Percentiles rank a stretch among this genome's conserved stretches.
phyloP scores from a whole-genome alignment of 2,888 invertebrate species.

The Diarsia rubi region DNA sequence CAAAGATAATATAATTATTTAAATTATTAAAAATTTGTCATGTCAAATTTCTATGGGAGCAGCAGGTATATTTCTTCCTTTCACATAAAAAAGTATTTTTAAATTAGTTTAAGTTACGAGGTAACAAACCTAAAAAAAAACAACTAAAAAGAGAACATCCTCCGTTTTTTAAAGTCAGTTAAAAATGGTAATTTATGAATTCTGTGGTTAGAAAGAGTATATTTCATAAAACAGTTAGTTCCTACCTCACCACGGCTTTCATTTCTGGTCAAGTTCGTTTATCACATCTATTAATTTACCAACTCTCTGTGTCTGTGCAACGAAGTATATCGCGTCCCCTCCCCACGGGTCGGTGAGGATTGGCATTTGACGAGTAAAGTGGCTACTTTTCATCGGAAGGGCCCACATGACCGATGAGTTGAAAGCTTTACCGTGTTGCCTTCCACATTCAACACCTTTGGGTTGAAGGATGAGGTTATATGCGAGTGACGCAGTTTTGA shows the following conservation, averaged over 20 bases:
- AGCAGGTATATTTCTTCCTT: too few relatives aligned
- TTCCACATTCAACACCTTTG: slow-evolving; percentile 75
- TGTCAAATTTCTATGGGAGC: too few relatives aligned
- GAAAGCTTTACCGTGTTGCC: slow-evolving; percentile 88
- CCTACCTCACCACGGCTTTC: not conserved
- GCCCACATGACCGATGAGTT: slow-evolving; percentile 87
- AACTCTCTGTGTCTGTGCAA: slow-evolving; percentile 66
- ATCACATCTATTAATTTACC: slow-evolving; percentile 16
- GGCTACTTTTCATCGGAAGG: slow-evolving; percentile 88
- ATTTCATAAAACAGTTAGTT: not conserved
- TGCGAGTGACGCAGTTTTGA: slow-evolving; percentile 56
- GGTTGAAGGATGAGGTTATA: slow-evolving; percentile 58
- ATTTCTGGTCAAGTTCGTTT: not conserved
- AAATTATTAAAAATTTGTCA: too few relatives aligned
- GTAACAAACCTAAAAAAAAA: too few relatives aligned
- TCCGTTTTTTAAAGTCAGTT: too few relatives aligned
- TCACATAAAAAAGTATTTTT: too few relatives aligned
- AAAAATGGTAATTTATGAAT: not conserved
- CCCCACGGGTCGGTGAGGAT: slow-evolving; percentile 73
- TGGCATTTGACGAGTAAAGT: slow-evolving; percentile 89
- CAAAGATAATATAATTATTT: too few relatives aligned
- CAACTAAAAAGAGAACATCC: too few relatives aligned
- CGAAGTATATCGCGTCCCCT: slow-evolving; percentile 71
- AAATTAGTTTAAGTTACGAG: too few relatives aligned
- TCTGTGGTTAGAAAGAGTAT: not conserved